A percentile compares a stretch with the other conserved stretches of the same genome.
Evolutionary conservation across 2,888 invertebrate species (phyloP).

Genomic region (Pilophorus perplexus): DNA sequence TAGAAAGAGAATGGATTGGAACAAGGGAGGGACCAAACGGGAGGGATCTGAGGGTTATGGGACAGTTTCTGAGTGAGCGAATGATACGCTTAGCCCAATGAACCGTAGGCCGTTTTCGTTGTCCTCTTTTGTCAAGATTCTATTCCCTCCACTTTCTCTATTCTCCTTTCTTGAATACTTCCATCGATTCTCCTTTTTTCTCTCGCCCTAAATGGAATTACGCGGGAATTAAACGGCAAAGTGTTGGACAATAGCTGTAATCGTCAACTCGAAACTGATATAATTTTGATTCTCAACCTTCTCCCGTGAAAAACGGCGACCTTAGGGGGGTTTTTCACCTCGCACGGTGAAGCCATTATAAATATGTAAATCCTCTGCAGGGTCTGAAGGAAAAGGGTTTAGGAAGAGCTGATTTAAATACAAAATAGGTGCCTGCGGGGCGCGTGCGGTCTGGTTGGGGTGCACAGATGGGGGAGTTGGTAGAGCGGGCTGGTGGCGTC

Average conservation of each 20-base stretch:
- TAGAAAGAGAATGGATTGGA: constrained; percentile 34
- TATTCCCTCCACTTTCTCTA: background rate
- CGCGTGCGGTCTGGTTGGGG: background rate
- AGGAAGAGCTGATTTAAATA: constrained; percentile 37
- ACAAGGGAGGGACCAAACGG: background rate
- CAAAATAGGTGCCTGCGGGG: constrained; percentile 29
- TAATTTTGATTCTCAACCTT: too few relatives aligned
- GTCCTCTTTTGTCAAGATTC: constrained; percentile 6
- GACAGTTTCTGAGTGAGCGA: constrained; percentile 8
- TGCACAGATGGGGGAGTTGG: constrained; percentile 4
- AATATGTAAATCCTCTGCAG: constrained; percentile 42
- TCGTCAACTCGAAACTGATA: too few relatives aligned
- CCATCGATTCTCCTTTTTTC: too few relatives aligned
- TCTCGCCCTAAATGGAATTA: too few relatives aligned
- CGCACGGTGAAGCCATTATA: constrained; percentile 40
- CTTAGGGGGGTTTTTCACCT: too few relatives aligned
- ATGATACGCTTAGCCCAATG: constrained; percentile 40
- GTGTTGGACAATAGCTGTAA: too few relatives aligned
- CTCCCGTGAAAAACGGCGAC: too few relatives aligned
- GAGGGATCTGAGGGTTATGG: background rate
- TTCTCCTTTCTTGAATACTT: too few relatives aligned
- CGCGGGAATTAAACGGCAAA: constrained; percentile 28
- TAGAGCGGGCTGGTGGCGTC: constrained; percentile 13
- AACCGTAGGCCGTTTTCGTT: constrained; percentile 32
- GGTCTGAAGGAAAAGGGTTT: background rate